Percentiles rank a stretch among this genome's conserved stretches.
phyloP scores from a whole-genome alignment of 1,140 invertebrate genomes.

The Gryllus bimaculatus region DNA sequence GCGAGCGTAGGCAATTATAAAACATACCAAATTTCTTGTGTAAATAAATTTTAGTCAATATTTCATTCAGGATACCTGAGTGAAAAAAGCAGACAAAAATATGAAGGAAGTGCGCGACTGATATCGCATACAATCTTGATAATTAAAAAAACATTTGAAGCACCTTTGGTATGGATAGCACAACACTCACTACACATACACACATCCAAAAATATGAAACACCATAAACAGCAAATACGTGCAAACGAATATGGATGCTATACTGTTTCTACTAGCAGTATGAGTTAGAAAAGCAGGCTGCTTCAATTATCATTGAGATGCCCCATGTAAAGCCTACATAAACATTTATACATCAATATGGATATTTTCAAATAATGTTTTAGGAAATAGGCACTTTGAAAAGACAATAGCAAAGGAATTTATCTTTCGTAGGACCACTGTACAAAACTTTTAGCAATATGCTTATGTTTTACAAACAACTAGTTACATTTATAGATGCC shows the following conservation, averaged over 20 bases:
- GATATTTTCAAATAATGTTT: background rate
- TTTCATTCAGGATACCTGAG: background rate
- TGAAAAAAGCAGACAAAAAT: constrained; percentile 2
- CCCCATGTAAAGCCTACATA: background rate
- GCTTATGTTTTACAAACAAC: background rate
- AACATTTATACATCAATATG: background rate
- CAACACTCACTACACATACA: background rate
- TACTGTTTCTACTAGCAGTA: constrained; percentile 1
- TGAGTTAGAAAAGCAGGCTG: background rate
- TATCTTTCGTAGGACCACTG: background rate
- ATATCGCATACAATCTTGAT: background rate
- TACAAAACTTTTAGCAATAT: background rate
- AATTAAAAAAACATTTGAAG: background rate
- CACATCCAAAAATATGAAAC: background rate
- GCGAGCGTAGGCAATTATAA: background rate
- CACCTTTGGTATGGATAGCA: background rate
- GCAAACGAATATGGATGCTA: background rate
- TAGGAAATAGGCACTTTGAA: background rate
- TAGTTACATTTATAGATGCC: background rate
- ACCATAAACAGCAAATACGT: too few species aligned
- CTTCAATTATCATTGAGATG: background rate
- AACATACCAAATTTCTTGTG: background rate
- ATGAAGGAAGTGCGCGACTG: background rate
- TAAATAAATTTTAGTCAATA: background rate
- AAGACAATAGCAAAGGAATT: background rate